Evolutionary conservation across 35 echinoderm and acorn worm species (phyloP).

Genomic region (Chiridota heheva): DNA sequence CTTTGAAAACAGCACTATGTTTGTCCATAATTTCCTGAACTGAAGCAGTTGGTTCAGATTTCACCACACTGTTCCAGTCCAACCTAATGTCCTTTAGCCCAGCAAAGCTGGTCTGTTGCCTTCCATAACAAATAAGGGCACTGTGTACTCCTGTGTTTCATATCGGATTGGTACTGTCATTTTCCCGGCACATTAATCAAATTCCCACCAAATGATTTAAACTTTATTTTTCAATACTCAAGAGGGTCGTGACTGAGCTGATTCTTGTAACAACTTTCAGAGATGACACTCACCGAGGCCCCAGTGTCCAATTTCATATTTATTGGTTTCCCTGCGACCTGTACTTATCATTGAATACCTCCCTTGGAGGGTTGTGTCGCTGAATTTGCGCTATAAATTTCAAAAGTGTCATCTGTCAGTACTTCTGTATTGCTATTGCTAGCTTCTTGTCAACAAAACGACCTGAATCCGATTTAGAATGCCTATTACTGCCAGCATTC

Average conservation of each 20-base stretch:
- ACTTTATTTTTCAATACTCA: too few relatives aligned
- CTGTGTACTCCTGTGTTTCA: not conserved
- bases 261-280: too few relatives aligned
- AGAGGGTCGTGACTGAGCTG: too few relatives aligned
- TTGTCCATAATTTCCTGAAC: not conserved
- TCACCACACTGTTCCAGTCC: not conserved
- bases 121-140: not conserved
- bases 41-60: not conserved
- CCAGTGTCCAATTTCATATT: slow-evolving; percentile 48
- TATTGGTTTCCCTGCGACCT: not conserved
- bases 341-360: not conserved
- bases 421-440: too few relatives aligned
- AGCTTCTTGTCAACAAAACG: too few relatives aligned
- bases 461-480: too few relatives aligned
- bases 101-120: too few relatives aligned
- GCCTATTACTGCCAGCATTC: too few relatives aligned
- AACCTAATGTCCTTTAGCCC: not conserved
- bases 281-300: not conserved
- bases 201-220: slow-evolving; percentile 20
- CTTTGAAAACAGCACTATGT: not conserved
- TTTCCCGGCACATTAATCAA: not conserved
- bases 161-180: not conserved
- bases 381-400: not conserved
- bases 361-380: not conserved
- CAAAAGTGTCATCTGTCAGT: too few relatives aligned